phyloP scores from a whole-genome alignment of 2,113 vertebrate species.

The Phrynosoma platyrhinos region DNA sequence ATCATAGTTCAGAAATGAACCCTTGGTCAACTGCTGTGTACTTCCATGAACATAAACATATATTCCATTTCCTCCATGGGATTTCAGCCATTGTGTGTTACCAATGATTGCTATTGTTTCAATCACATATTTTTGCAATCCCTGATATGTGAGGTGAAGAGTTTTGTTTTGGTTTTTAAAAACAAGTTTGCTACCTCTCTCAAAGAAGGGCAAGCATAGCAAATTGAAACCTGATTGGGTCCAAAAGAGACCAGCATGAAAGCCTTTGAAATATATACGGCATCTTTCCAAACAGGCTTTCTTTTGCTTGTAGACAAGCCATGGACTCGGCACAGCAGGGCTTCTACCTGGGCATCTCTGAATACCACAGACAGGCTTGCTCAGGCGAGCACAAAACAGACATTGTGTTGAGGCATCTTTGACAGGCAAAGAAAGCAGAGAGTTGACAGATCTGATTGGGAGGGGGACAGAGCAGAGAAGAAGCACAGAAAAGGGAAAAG shows the following conservation, averaged over 20 bases:
- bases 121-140: not conserved
- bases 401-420: not conserved
- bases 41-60: too few species aligned
- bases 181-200: not conserved
- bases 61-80: too few species aligned
- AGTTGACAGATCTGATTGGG: not conserved
- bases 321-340: slow-evolving; percentile 17
- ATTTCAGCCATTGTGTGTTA: not conserved
- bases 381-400: slow-evolving; percentile 23
- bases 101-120: not conserved
- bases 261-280: slow-evolving; percentile 31
- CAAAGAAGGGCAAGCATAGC: not conserved
- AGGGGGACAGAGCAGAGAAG: not conserved
- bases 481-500: not conserved
- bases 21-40: too few species aligned
- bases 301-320: slow-evolving; percentile 12
- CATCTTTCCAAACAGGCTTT: slow-evolving; percentile 2
- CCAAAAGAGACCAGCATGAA: slow-evolving; percentile 20
- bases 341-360: not conserved
- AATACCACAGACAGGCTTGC: not conserved
- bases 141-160: not conserved
- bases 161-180: too few species aligned
- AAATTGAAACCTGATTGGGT: slow-evolving; percentile 35
- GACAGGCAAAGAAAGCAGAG: not conserved
- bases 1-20: too few species aligned